Conservation (phyloP, 2,888 invertebrate genomes). For the Dasysyrphus tricinctus region DNA sequence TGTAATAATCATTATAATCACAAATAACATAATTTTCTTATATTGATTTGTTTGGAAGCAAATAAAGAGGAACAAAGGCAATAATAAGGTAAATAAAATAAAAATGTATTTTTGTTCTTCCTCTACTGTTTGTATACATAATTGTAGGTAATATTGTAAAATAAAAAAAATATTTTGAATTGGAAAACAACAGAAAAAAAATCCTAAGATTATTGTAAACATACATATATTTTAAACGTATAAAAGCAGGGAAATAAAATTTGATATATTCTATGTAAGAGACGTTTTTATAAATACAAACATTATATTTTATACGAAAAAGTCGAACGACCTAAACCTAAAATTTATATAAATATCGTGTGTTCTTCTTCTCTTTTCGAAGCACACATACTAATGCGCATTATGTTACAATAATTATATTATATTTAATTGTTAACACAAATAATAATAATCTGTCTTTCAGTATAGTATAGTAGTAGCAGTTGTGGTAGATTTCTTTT, state of each 20-base stretch:
- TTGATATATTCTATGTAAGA: constrained; percentile 42
- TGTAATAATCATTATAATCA: constrained; percentile 53
- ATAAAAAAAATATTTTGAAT: constrained; percentile 31
- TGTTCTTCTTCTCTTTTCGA: constrained; percentile 21
- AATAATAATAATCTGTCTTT: constrained; percentile 69
- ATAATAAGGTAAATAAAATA: constrained; percentile 12
- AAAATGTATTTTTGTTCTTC: constrained; percentile 14
- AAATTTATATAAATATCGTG: constrained; percentile 61
- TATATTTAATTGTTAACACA: constrained; percentile 45
- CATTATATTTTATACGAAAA: constrained; percentile 31
- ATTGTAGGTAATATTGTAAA: constrained; percentile 17
- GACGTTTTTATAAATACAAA: constrained; percentile 51
- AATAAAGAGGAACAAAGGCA: constrained; percentile 61
- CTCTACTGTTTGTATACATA: constrained; percentile 35
- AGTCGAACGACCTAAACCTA: constrained; percentile 59
- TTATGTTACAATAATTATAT: constrained; percentile 39
- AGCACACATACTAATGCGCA: constrained; percentile 54
- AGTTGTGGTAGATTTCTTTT: constrained; percentile 53
- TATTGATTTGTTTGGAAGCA: constrained; percentile 65
- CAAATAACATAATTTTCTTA: constrained; percentile 45
- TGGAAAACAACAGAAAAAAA: constrained; percentile 1
- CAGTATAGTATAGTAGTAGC: constrained; percentile 53
- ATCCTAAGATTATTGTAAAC: neutral
- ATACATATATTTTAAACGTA: constrained; percentile 25
- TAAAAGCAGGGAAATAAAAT: constrained; percentile 58